phyloP scores from a whole-genome alignment of 2,888 invertebrate species.

The Hedychridium roseum region DNA sequence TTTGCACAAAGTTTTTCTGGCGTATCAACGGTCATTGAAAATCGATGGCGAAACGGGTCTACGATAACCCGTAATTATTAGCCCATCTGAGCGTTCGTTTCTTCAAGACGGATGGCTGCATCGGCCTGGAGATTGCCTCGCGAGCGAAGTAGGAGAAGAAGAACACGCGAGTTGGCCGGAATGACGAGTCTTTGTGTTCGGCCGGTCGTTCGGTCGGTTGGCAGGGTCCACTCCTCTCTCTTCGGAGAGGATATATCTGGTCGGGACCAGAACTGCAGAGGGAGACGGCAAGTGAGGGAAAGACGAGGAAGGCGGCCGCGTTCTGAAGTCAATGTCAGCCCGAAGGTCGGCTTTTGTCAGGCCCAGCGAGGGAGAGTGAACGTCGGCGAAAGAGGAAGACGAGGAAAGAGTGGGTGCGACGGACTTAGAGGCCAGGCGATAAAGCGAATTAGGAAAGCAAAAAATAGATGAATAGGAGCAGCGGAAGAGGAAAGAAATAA shows the following conservation, averaged over 20 bases:
- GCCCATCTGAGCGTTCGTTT: slow-evolving; percentile 3
- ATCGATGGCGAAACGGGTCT: too few species aligned
- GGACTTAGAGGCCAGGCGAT: neutral
- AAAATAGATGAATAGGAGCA: too few species aligned
- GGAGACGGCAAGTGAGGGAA: slow-evolving; percentile 18
- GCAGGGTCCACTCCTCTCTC: slow-evolving; percentile 37
- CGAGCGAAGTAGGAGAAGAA: slow-evolving; percentile 29
- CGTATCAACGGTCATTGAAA: too few species aligned
- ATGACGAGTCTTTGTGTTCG: slow-evolving; percentile 56
- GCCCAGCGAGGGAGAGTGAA: slow-evolving; percentile 17
- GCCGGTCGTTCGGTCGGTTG: slow-evolving; percentile 30
- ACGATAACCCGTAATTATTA: too few species aligned
- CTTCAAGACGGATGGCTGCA: neutral
- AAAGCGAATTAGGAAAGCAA: neutral
- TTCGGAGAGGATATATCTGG: slow-evolving; percentile 25
- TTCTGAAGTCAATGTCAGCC: slow-evolving; percentile 61
- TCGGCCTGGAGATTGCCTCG: neutral
- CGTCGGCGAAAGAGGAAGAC: neutral
- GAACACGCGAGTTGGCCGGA: slow-evolving; percentile 42
- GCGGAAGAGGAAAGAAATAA: too few species aligned
- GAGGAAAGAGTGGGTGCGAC: neutral
- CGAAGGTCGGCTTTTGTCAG: slow-evolving; percentile 64
- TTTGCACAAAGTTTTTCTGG: too few species aligned
- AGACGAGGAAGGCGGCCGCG: slow-evolving; percentile 27
- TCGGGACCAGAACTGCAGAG: slow-evolving; percentile 18